Base-by-base conservation (phyloP, 2,888 invertebrate species). In the Drosophila mulleri region DNA sequence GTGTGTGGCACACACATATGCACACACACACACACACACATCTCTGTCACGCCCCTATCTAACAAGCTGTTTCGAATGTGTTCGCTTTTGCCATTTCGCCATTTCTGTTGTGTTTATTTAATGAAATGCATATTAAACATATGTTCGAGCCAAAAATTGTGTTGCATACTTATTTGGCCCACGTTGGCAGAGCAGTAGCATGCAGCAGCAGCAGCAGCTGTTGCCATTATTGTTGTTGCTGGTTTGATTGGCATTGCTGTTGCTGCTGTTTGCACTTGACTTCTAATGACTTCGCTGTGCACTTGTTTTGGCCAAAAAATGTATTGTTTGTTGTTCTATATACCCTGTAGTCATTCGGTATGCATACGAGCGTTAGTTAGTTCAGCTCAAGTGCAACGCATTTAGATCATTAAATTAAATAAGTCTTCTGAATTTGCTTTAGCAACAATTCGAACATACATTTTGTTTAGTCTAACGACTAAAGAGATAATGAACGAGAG, bases 91-190 rank as follows among this genome's bases (percentile, higher is more conserved):
- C 62, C 50, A 66, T 52, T 62, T 63, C 62, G 68, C 53, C 79
- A 72, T 58, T 75, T 71, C 48, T 67, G 71, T 69, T 83, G 67
- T 80, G 82, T 82, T 84, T 80, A 82, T 89, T 84, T 86, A 86
- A 84, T 89, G 87, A 79, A 89, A 84, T 83, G 84, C 89, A 79
- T 73, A 72, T 77, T 68, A 75, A 89, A 87, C 89, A 87, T 83
- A 83, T 84, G 84, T 72, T 72, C 20, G 53, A 32, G 44, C 20
- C 60, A 44, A 58, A 67, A 78, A 79, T 52, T 66, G 58, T 63
- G 67, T 66, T 66, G 79, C 79, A 60, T 65, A 78, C 76, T 78
- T 74, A 65, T 74, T 60, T 44, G 57, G 69, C 41, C 9, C 18
- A 35, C 35, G 3, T 39, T 37, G 47, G 9, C 29, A 14, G 23